These are phyloP conservation scores for Pseudonaja textilis DNA, from an alignment of 2,113 vertebrate genomes.

Conservation along the genomic window DNA sequence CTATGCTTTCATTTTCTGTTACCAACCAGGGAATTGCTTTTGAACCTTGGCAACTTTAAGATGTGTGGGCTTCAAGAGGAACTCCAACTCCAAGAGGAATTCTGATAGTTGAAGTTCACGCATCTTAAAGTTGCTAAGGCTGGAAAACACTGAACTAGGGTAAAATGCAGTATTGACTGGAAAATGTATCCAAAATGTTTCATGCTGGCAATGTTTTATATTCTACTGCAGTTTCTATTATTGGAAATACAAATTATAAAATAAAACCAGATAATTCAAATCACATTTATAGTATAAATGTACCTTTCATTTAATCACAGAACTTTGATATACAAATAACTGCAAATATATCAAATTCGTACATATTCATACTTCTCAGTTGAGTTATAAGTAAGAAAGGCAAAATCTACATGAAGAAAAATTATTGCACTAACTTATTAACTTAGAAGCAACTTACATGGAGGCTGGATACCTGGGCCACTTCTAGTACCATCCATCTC, in stretches of 20 bases:
- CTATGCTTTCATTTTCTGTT: background rate
- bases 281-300: background rate
- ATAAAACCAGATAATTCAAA: background rate
- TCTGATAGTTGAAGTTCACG: background rate
- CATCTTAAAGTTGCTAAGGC: background rate
- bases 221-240: background rate
- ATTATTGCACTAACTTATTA: background rate
- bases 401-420: background rate
- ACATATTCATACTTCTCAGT: background rate
- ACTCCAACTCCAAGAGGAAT: background rate
- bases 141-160: background rate
- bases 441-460: constrained; percentile 77
- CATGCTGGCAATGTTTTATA: background rate
- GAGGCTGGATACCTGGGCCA: constrained; percentile 71
- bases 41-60: background rate
- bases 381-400: background rate
- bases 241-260: background rate
- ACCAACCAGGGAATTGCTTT: background rate
- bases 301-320: background rate
- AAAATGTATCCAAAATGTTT: background rate
- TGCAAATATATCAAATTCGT: background rate
- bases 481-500: constrained; percentile 84
- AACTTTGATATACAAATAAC: background rate
- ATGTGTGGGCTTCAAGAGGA: background rate
- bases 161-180: background rate